These are phyloP conservation scores for Spodoptera picta DNA, from an alignment of 2,888 invertebrate species.

Conservation along the genomic window DNA sequence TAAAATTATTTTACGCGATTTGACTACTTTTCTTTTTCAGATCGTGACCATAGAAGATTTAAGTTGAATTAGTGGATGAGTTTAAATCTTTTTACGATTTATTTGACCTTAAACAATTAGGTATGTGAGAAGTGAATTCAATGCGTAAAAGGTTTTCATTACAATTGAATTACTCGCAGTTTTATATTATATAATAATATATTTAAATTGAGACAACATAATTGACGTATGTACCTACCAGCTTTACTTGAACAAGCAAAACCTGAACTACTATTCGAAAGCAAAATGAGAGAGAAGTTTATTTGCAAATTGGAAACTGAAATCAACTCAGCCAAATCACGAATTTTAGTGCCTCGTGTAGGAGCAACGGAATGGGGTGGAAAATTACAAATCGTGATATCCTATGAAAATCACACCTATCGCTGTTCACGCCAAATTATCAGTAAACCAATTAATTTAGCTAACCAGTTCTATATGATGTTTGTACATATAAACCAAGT, in stretches of 20 bases:
- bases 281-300: slow-evolving; percentile 12
- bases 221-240: not conserved
- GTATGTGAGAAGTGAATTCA: too few relatives aligned
- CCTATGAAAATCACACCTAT: slow-evolving; percentile 26
- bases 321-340: slow-evolving; percentile 28
- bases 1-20: slow-evolving; percentile 23
- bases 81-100: not conserved
- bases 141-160: too few relatives aligned
- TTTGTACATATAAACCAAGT: not conserved
- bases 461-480: not conserved
- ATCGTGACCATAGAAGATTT: not conserved
- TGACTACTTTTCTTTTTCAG: slow-evolving; percentile 13
- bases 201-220: too few relatives aligned
- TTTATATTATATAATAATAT: too few relatives aligned
- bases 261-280: not conserved
- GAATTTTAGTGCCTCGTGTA: slow-evolving; percentile 10
- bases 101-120: too few relatives aligned
- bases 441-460: slow-evolving; percentile 23
- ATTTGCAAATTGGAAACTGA: slow-evolving; percentile 23
- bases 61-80: not conserved
- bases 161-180: too few relatives aligned
- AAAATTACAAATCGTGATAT: slow-evolving; percentile 33
- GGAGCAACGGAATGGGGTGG: slow-evolving; percentile 11
- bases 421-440: slow-evolving; percentile 7
- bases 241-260: not conserved